phyloP scores from a whole-genome alignment of 2,797 vertebrate species.

The Semotilus atromaculatus region DNA sequence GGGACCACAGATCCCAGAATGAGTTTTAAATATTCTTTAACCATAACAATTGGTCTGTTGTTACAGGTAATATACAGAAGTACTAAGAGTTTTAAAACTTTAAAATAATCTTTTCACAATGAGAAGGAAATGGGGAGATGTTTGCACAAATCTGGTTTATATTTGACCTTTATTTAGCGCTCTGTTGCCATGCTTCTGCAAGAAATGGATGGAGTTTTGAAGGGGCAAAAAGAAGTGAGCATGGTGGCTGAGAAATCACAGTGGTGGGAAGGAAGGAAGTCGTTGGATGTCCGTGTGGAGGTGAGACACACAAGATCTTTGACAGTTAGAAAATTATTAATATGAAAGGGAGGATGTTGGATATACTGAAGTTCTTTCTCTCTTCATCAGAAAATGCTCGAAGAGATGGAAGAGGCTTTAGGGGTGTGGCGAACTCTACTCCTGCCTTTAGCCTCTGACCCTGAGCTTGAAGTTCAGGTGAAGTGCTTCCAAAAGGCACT shows the following conservation, averaged over 20 bases:
- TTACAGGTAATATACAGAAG: too few relatives aligned
- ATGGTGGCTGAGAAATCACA: slow-evolving; percentile 82
- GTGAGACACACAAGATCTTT: slow-evolving; percentile 68
- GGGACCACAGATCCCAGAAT: too few relatives aligned
- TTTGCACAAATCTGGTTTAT: slow-evolving; percentile 65
- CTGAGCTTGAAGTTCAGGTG: slow-evolving; percentile 71
- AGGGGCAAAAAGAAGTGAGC: slow-evolving; percentile 86
- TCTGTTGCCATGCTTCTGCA: slow-evolving; percentile 76
- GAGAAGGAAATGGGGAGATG: slow-evolving; percentile 42
- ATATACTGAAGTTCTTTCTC: neutral
- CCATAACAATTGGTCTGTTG: too few relatives aligned
- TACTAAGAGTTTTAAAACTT: neutral
- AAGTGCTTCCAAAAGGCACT: slow-evolving; percentile 69
- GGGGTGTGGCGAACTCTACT: slow-evolving; percentile 86
- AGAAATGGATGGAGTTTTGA: slow-evolving; percentile 86
- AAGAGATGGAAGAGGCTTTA: slow-evolving; percentile 81
- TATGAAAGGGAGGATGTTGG: neutral
- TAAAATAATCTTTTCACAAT: neutral
- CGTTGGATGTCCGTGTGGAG: slow-evolving; percentile 85
- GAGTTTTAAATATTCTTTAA: too few relatives aligned
- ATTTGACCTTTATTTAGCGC: slow-evolving; percentile 68
- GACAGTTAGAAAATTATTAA: neutral
- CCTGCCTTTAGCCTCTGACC: slow-evolving; percentile 73
- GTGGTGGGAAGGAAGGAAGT: slow-evolving; percentile 88
- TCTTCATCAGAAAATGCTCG: slow-evolving; percentile 77